Percentiles rank a stretch among this genome's conserved stretches.
These are phyloP conservation scores for Gymnoscopelus braueri DNA, from an alignment of 2,797 vertebrate genomes.

Conservation along the genomic window DNA sequence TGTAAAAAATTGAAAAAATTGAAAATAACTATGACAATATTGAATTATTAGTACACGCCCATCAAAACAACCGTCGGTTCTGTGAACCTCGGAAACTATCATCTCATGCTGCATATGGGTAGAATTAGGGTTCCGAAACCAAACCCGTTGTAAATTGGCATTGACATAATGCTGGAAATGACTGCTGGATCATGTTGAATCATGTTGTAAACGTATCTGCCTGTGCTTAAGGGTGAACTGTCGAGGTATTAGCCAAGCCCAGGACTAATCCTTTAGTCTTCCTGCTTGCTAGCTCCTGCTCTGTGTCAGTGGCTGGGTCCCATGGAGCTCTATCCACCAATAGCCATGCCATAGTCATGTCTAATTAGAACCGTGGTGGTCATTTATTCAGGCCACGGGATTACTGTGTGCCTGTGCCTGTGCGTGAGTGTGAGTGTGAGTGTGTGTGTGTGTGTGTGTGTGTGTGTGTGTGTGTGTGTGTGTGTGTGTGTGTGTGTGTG, in stretches of 20 bases:
- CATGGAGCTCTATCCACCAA: conserved; percentile 43
- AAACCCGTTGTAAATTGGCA: conserved; percentile 4
- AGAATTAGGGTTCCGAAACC: conserved; percentile 5
- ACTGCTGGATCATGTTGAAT: conserved; percentile 14
- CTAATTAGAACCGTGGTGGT: conserved; percentile 46
- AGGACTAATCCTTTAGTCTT: conserved; percentile 33
- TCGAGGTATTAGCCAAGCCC: conserved; percentile 29
- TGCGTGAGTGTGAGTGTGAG: too few relatives aligned
- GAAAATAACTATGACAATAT: neutral
- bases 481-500: conserved; percentile 17
- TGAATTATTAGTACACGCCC: neutral
- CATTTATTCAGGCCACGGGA: conserved; percentile 47
- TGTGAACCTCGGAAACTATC: neutral
- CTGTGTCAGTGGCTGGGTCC: conserved; percentile 35
- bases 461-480: conserved; percentile 2
- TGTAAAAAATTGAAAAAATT: neutral
- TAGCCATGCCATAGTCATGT: conserved; percentile 39
- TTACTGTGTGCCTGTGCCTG: conserved; percentile 5
- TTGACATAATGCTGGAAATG: conserved; percentile 11
- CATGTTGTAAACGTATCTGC: conserved; percentile 17
- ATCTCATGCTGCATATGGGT: conserved; percentile 13
- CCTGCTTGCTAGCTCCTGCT: conserved; percentile 39
- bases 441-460: too few relatives aligned
- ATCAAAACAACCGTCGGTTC: neutral
- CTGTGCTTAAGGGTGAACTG: conserved; percentile 16